Percentiles rank a stretch among this genome's conserved stretches.
Evolutionary conservation across 2,797 vertebrate genomes (phyloP).

Genomic region (Iguana delicatissima): DNA sequence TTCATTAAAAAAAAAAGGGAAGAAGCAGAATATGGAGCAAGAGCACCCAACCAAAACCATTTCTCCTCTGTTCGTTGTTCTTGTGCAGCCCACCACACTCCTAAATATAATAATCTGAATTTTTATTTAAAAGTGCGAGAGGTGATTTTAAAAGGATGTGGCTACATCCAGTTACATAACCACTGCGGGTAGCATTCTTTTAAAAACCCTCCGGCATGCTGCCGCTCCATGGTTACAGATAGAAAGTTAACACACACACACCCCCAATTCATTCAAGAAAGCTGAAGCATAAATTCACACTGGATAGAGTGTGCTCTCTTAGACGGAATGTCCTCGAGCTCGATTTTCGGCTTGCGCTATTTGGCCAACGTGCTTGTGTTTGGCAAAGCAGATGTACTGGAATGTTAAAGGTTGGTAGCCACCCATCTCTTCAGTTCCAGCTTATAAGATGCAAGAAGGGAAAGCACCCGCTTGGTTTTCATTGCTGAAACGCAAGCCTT

Average conservation of each 20-base stretch:
- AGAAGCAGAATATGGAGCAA: neutral
- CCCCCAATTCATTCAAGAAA: neutral
- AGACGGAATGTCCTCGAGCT: neutral
- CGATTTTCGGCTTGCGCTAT: neutral
- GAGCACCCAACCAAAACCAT: neutral
- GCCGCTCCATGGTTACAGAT: neutral
- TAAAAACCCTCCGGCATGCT: neutral
- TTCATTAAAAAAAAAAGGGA: neutral
- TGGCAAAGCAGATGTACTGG: neutral
- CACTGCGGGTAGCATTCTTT: constrained; percentile 15
- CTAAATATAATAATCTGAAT: neutral
- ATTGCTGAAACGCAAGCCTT: neutral
- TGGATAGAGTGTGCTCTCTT: neutral
- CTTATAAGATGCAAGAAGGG: neutral
- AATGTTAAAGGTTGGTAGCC: neutral
- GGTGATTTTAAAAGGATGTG: neutral
- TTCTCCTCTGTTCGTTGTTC: neutral
- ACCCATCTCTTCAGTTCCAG: neutral
- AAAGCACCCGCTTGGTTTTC: neutral
- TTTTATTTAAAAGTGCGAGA: neutral
- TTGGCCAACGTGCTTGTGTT: neutral
- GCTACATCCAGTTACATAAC: constrained; percentile 21
- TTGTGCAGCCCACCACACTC: neutral
- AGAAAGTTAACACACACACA: neutral
- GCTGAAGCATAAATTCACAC: neutral